Percentiles rank a stretch among this genome's conserved stretches.
These are phyloP conservation scores for Lophius piscatorius DNA, from an alignment of 2,113 vertebrate species.

Conservation along the genomic window DNA sequence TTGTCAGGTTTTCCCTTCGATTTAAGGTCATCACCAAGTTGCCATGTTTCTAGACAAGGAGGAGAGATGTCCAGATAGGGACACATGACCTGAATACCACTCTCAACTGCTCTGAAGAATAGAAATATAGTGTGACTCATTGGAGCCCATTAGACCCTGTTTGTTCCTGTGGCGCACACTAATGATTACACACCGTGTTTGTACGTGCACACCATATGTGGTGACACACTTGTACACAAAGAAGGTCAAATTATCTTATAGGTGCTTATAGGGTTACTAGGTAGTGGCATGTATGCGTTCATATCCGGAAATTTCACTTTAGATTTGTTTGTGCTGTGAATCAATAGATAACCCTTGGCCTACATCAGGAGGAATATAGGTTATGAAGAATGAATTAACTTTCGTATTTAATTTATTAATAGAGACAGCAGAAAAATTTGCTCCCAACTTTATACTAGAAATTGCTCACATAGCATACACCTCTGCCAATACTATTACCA, in stretches of 20 bases:
- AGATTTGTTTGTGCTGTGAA: constrained; percentile 33
- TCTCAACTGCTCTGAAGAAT: background rate
- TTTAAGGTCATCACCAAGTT: background rate
- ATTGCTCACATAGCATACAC: too few species aligned
- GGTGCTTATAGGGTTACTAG: constrained; percentile 39
- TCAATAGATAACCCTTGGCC: constrained; percentile 25
- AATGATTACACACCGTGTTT: background rate
- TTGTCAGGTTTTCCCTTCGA: constrained; percentile 3
- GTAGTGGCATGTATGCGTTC: constrained; percentile 27
- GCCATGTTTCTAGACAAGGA: background rate
- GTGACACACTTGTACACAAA: constrained; percentile 21
- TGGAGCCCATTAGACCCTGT: constrained; percentile 27
- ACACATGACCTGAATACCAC: constrained; percentile 26
- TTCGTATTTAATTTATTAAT: background rate
- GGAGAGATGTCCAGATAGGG: background rate
- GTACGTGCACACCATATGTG: background rate
- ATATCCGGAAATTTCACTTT: constrained; percentile 2
- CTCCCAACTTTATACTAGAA: too few species aligned
- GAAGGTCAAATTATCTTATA: constrained; percentile 15
- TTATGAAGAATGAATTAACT: background rate
- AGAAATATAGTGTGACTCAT: constrained; percentile 2
- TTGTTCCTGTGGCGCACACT: background rate
- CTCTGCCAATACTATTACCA: too few species aligned
- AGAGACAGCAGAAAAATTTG: background rate
- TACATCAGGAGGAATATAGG: constrained; percentile 26